A percentile compares a stretch with the other conserved stretches of the same genome.
These are phyloP conservation scores for Cyphomyrus plagiostoma DNA, from an alignment of 2,113 vertebrate species.

Conservation along the genomic window DNA sequence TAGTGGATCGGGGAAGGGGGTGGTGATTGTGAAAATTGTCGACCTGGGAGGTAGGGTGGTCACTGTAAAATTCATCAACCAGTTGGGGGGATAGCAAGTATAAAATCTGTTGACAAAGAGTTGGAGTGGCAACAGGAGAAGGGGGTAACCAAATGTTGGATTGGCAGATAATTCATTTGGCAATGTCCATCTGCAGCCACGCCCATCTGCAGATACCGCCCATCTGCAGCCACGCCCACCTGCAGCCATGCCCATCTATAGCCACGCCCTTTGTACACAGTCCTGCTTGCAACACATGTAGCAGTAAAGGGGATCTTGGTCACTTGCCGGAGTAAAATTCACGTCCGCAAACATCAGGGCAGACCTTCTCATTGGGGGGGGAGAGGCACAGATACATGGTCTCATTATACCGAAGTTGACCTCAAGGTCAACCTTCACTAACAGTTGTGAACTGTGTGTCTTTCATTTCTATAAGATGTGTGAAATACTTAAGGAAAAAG, in stretches of 20 bases:
- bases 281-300: neutral
- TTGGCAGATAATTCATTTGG: too few species aligned
- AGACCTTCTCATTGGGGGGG: neutral
- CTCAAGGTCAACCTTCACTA: neutral
- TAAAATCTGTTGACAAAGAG: too few species aligned
- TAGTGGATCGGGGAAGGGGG: neutral
- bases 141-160: neutral
- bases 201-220: too few species aligned
- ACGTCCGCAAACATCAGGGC: neutral
- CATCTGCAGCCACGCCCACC: too few species aligned
- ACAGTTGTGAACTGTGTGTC: neutral
- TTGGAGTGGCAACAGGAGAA: too few species aligned
- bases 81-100: too few species aligned
- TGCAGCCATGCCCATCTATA: too few species aligned
- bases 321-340: neutral
- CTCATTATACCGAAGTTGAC: neutral
- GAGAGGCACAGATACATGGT: too few species aligned
- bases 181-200: too few species aligned
- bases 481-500: neutral
- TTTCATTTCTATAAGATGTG: neutral
- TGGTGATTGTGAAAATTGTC: neutral
- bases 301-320: neutral
- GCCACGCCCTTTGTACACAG: neutral
- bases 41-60: neutral
- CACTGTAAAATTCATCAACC: neutral